Conservation (phyloP, 1,140 invertebrate species). For the Nephila pilipes region DNA sequence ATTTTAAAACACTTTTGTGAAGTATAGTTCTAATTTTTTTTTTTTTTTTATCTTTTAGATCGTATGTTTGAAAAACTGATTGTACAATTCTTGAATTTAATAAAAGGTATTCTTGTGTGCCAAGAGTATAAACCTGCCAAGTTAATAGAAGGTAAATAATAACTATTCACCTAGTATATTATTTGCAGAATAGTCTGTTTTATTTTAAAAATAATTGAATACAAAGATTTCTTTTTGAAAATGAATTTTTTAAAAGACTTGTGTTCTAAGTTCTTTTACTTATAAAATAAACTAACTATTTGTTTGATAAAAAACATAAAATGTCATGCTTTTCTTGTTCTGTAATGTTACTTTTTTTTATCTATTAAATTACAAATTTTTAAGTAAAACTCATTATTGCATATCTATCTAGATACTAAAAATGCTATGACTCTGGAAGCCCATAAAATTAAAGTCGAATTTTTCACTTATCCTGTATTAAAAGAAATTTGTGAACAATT, state of each 20-base stretch:
- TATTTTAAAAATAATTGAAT: too few relatives aligned
- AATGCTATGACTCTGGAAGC: slow-evolving; percentile 84
- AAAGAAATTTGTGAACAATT: slow-evolving; percentile 91
- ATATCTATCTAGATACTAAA: slow-evolving; percentile 81
- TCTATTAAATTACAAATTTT: neutral
- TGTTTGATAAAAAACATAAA: too few relatives aligned
- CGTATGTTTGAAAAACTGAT: slow-evolving; percentile 90
- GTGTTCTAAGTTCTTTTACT: too few relatives aligned
- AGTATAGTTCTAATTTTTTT: neutral
- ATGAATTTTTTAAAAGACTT: too few relatives aligned
- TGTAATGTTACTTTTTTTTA: too few relatives aligned
- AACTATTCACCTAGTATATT: neutral
- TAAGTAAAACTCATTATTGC: neutral
- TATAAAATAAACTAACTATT: too few relatives aligned
- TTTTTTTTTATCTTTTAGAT: slow-evolving; percentile 44
- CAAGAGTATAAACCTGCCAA: slow-evolving; percentile 87
- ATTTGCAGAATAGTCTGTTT: neutral
- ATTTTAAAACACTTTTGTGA: neutral
- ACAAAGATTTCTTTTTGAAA: too few relatives aligned
- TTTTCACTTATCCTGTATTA: slow-evolving; percentile 87
- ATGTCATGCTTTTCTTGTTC: too few relatives aligned
- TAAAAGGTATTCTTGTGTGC: slow-evolving; percentile 91
- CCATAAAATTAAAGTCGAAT: slow-evolving; percentile 86
- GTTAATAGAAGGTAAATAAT: slow-evolving; percentile 82
- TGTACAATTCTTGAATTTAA: slow-evolving; percentile 93